These are phyloP conservation scores for Drosophila eohydei DNA, from an alignment of 2,888 invertebrate species.

Conservation along the genomic window DNA sequence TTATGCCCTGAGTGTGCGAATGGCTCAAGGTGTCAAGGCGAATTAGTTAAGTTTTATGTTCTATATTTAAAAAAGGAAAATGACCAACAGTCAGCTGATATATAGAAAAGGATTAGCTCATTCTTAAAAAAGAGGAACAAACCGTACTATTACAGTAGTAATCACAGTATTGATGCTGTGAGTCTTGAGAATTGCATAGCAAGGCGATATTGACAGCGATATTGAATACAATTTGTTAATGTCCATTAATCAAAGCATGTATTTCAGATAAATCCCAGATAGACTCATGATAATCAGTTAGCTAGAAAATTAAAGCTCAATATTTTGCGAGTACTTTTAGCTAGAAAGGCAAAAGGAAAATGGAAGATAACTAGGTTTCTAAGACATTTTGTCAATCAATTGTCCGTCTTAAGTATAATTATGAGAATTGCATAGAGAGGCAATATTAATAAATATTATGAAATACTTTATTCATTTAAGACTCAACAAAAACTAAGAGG, in stretches of 20 bases:
- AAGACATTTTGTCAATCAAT: neutral
- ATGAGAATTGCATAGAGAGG: neutral
- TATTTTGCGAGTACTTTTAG: too few relatives aligned
- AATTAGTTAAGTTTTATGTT: neutral
- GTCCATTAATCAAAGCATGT: too few relatives aligned
- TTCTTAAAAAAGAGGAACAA: neutral
- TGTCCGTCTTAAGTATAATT: neutral
- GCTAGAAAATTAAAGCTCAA: too few relatives aligned
- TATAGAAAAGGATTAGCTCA: too few relatives aligned
- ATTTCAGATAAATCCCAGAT: neutral
- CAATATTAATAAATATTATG: neutral
- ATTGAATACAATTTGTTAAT: neutral
- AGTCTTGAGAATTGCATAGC: neutral
- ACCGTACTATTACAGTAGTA: neutral
- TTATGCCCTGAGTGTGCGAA: conserved; percentile 1
- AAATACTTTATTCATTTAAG: neutral
- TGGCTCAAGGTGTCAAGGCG: neutral
- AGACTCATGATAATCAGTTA: neutral
- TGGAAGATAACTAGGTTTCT: neutral
- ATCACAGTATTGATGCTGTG: too few relatives aligned
- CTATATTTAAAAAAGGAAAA: too few relatives aligned
- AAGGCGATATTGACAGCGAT: neutral
- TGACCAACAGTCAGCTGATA: neutral
- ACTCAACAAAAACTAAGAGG: conserved; percentile 84
- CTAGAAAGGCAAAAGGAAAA: neutral